Evolutionary conservation across 1,140 invertebrate species (phyloP).

Genomic region (Anastrepha ludens): DNA sequence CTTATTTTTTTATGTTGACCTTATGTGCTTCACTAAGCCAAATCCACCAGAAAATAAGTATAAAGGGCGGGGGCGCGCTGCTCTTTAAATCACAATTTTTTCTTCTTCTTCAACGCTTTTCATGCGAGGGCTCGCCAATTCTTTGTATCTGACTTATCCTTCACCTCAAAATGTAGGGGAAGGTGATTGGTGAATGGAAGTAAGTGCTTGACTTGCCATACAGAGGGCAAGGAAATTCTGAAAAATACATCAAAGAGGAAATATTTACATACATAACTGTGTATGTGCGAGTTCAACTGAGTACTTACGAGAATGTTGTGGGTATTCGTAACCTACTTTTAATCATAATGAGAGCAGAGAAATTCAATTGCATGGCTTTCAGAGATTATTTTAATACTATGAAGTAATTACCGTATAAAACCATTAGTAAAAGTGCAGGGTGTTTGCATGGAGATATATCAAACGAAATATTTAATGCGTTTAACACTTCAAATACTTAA

Average conservation of each 20-base stretch:
- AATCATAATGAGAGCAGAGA: no score
- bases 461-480: no score
- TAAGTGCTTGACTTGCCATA: neutral
- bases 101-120: neutral
- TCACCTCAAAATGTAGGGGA: slow-evolving; percentile 10
- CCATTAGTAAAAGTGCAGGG: no score
- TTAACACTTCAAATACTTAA: no score
- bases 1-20: neutral
- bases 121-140: neutral
- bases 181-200: neutral
- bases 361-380: no score
- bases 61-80: neutral
- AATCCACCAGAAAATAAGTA: neutral
- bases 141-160: neutral
- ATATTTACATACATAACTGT: neutral
- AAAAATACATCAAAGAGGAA: neutral
- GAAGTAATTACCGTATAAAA: no score
- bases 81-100: slow-evolving; percentile 17
- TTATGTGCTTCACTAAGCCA: neutral
- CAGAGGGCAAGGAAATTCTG: neutral
- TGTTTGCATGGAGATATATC: no score
- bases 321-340: no score
- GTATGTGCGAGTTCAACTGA: no score
- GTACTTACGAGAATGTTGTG: no score
- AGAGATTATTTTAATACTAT: no score